These are phyloP conservation scores for Dryocosmus kuriphilus DNA, from an alignment of 2,888 invertebrate species.

Conservation along the genomic window DNA sequence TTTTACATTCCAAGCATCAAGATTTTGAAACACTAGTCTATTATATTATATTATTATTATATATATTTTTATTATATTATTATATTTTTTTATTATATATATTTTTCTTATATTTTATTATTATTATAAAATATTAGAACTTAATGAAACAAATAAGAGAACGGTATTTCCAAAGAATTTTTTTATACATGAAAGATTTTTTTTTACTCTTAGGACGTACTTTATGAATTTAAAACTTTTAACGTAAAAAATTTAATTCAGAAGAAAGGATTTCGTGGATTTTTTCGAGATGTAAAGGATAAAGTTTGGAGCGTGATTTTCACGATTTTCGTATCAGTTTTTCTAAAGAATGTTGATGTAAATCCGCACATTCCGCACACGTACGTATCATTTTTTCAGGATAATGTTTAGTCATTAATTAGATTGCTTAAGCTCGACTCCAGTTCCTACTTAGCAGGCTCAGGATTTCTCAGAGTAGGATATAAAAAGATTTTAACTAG, in stretches of 20 bases:
- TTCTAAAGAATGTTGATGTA: conserved; percentile 19
- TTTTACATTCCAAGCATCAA: conserved; percentile 20
- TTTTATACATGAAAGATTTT: not conserved
- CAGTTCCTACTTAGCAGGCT: conserved; percentile 24
- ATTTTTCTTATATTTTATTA: no score
- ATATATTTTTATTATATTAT: no score
- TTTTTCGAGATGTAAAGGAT: not conserved
- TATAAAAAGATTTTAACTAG: conserved; percentile 33
- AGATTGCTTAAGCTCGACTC: conserved; percentile 30
- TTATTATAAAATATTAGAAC: no score
- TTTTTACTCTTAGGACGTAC: not conserved
- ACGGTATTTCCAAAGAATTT: no score
- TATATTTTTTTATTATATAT: no score
- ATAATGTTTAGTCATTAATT: conserved; percentile 35
- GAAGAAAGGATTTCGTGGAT: not conserved
- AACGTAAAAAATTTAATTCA: not conserved
- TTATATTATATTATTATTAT: not conserved
- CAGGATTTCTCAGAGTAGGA: not conserved
- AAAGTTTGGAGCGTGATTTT: not conserved
- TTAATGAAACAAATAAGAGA: no score
- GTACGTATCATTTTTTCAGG: conserved; percentile 28
- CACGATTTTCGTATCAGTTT: not conserved
- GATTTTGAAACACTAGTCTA: conserved; percentile 10
- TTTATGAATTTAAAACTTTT: not conserved
- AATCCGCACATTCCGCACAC: conserved; percentile 33